A percentile compares a stretch with the other conserved stretches of the same genome.
Conservation (phyloP, 1,140 invertebrate genomes). For the Drosophila navojoa region DNA sequence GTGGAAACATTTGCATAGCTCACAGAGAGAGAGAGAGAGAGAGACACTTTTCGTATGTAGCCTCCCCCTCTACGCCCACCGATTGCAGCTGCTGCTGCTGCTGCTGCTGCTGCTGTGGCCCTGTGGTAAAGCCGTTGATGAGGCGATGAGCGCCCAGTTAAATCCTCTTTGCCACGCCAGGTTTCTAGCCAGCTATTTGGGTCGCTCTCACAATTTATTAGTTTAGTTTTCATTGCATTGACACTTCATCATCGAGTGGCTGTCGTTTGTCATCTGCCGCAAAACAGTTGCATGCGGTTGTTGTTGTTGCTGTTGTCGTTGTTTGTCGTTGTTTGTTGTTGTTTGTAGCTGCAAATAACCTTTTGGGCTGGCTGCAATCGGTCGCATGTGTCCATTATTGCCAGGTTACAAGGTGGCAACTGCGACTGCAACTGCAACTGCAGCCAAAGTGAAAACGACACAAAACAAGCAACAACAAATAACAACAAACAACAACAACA, state of each 20-base stretch:
- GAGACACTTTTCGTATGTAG: constrained; percentile 1
- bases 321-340: constrained; percentile 18
- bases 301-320: constrained; percentile 21
- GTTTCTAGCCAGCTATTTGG: constrained; percentile 83
- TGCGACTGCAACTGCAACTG: constrained; percentile 42
- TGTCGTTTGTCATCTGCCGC: constrained; percentile 77
- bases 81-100: neutral
- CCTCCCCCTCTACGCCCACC: neutral
- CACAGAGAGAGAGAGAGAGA: neutral
- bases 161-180: constrained; percentile 72
- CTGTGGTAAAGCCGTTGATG: neutral
- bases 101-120: neutral
- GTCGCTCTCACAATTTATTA: constrained; percentile 84
- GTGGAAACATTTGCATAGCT: constrained; percentile 27
- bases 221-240: constrained; percentile 84
- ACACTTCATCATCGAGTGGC: constrained; percentile 82
- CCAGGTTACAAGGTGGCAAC: constrained; percentile 66
- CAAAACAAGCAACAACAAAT: constrained; percentile 12
- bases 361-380: constrained; percentile 48
- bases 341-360: constrained; percentile 44
- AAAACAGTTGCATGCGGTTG: constrained; percentile 18
- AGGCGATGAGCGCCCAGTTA: constrained; percentile 44
- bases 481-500: constrained; percentile 13
- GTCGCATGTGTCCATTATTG: constrained; percentile 55
- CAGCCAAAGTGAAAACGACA: constrained; percentile 51